Evolutionary conservation across 1,140 invertebrate genomes (phyloP), one percentile per base, ranked within the genome.

Genomic region (Eueides isabella): DNA sequence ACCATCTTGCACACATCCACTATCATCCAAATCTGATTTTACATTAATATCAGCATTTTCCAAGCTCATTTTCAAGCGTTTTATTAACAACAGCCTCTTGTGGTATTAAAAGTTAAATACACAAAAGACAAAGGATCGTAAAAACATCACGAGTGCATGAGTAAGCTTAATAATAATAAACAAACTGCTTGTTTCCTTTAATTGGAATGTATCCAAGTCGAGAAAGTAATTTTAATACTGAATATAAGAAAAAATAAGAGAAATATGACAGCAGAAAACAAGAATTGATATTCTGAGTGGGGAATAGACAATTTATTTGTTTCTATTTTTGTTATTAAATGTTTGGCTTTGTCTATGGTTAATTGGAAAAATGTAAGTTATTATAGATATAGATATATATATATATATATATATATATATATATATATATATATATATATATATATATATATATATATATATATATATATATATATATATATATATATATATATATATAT

Each of bases 1-100:
- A 89, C 89, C 86, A 33, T 92, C 87, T 69, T 89, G 83, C 28
- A 89, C 83, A 63, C 81, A 86, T 33, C 90, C 88, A 62, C 86
- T 91, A 61, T 92, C 90, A 35, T 92, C 77, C 29, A 91, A 66
- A 6, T 90, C 85, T 26, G 64, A 65, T 55, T 81, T 81, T 5
- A 63, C 14, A 30, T 84, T 85, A 71, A 64, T 72, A 44, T 87
- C 85, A 31, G 78, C 69, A 29, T 78, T 67, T 44, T 82, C 66
- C 28, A 82, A 80, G 16, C 75, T 83, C 87, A 92, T 91, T 83
- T 83, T 81, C 12, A 55, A 26, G 23, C 23, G 23, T 55, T 55
- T 55, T 55, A n/a, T 55, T 26, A 55, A 7, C 19, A 26, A 55
- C 9, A 12, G 19, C 48, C 26, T 55, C 48, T 26, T 55, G 23